phyloP scores from a whole-genome alignment of 2,888 invertebrate genomes.

The Xanthia togata region DNA sequence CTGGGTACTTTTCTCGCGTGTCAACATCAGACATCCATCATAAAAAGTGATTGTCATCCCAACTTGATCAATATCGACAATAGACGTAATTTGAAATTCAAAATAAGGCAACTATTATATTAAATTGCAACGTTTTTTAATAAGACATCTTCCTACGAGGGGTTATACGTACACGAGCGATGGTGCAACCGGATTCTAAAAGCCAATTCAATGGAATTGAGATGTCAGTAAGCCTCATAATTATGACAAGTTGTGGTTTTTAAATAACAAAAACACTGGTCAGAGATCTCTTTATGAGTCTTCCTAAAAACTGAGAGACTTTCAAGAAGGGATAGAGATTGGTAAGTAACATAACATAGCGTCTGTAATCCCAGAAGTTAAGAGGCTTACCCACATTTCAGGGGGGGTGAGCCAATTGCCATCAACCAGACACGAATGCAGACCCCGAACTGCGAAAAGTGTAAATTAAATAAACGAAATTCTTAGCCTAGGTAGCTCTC shows the following conservation, averaged over 20 bases:
- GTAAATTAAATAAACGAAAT: slow-evolving; percentile 3
- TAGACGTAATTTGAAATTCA: slow-evolving; percentile 49
- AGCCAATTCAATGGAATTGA: not conserved
- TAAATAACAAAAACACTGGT: not conserved
- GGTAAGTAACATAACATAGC: too few relatives aligned
- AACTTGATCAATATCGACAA: slow-evolving; percentile 58
- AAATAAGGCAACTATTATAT: slow-evolving; percentile 21
- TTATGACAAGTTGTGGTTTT: not conserved
- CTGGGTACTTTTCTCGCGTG: slow-evolving; percentile 60
- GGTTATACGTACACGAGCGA: not conserved
- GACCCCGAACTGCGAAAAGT: too few relatives aligned
- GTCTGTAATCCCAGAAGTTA: too few relatives aligned
- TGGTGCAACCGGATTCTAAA: not conserved
- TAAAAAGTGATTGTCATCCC: slow-evolving; percentile 66
- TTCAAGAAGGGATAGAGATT: not conserved
- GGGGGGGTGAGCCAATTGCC: too few relatives aligned
- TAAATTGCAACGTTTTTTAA: slow-evolving; percentile 1
- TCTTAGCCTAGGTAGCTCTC: not conserved
- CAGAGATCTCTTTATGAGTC: not conserved
- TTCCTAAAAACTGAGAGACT: not conserved
- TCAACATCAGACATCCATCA: slow-evolving; percentile 58
- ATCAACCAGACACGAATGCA: too few relatives aligned
- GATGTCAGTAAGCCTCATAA: not conserved
- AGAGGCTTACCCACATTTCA: too few relatives aligned
- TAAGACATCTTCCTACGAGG: not conserved